phyloP scores from a whole-genome alignment of 2,797 vertebrate species.

The Lepidocolaptes lacrymiger region DNA sequence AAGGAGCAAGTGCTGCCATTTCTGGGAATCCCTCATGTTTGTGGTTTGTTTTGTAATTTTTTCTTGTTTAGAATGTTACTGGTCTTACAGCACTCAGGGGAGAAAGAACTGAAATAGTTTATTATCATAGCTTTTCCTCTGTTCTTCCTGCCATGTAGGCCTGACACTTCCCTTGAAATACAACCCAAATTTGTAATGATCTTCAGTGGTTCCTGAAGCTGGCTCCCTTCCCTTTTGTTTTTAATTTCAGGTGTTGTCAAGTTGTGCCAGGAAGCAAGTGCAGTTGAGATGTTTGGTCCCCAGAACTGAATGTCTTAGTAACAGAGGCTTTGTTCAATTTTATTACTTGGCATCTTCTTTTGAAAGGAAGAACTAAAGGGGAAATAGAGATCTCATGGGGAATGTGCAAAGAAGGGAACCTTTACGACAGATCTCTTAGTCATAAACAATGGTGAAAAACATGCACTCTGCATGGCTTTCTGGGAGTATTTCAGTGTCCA shows the following conservation, averaged over 20 bases:
- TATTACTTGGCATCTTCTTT: conserved; percentile 12
- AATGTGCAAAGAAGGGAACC: background rate
- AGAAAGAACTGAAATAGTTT: background rate
- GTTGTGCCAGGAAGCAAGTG: background rate
- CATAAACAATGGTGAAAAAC: background rate
- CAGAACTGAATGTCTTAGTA: conserved; percentile 12
- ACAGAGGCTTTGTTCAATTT: conserved; percentile 11
- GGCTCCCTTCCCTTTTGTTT: background rate
- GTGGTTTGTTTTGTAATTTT: background rate
- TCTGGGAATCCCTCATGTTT: background rate
- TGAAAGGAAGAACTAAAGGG: background rate
- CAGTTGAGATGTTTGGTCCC: conserved; percentile 1
- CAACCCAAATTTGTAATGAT: background rate
- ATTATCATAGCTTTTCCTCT: background rate
- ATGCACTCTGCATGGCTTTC: background rate
- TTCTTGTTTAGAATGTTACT: background rate
- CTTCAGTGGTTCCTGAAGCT: background rate
- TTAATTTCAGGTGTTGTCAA: conserved; percentile 52
- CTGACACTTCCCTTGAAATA: background rate
- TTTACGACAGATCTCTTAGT: background rate
- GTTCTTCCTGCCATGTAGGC: background rate
- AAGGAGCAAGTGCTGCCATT: background rate
- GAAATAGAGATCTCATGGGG: background rate
- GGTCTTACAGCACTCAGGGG: background rate
- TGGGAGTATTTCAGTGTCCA: background rate